Evolutionary conservation across 64 coral and sea anemone species (phyloP), one percentile per base, ranked within the genome.

Genomic region (Dendrophyllia cribrosa): DNA sequence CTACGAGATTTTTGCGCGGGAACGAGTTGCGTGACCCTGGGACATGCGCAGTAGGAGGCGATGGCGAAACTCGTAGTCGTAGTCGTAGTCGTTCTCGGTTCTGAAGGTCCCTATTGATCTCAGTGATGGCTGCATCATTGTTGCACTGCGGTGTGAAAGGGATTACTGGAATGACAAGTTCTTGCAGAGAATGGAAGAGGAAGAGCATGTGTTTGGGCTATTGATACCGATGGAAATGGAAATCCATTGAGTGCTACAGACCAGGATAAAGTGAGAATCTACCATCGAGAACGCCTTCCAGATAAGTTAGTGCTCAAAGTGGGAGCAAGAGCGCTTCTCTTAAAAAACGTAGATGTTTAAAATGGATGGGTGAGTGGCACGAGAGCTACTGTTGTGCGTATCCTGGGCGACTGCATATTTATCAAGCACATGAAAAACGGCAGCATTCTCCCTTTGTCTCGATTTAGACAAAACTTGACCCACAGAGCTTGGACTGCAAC

Each of bases 341-440:
- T 45, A 17, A 77, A 52, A 77, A 77, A 77, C 75, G 48, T 77
- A 10, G 43, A 77, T 52, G 47, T 77, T 77, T 22, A 44, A 77
- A 52, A 77, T 6, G 45, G 45, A 9, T 77, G 75, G 75, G 48
- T 77, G 5, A 77, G 48, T 77, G 75, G 46, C 4, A 78, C 46
- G 46, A 23, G 34, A 51, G 75, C 47, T 19, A n/a, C 45, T 78
- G 26, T 78, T 51, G 59, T 59, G 0, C 34, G 51, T 24, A 24
- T 80, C 20, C 77, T 58, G 20, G 77, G 59, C 14, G 25, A 80
- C 49, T 80, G 77, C 24, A 80, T 80, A 51, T 20, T 80, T 48
- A 51, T 58, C 24, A 51, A 52, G 26, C 77, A 80, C 21, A 80
- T 80, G 20, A 80, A 80, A 11, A 25, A 20, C 3, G 59, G 34